Conservation (phyloP, 2,113 vertebrate species). For the Nothobranchius kuhntae region DNA sequence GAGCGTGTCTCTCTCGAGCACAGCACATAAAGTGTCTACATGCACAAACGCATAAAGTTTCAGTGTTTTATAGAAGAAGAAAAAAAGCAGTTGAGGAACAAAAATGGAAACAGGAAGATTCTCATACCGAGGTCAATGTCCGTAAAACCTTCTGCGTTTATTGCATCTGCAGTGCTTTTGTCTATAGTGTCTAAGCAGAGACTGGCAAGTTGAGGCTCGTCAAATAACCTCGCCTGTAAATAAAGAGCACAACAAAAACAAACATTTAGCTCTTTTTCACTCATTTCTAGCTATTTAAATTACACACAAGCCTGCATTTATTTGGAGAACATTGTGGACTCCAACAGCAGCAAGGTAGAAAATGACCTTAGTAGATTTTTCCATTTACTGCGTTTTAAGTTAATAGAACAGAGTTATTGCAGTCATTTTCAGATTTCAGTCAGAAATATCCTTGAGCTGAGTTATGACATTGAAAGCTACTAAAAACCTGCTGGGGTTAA, state of each 20-base stretch:
- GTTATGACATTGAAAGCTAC: too few relatives aligned
- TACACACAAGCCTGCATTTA: neutral
- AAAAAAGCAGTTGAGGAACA: neutral
- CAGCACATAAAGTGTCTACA: conserved; percentile 89
- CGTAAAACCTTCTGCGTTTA: conserved; percentile 93
- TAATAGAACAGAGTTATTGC: too few relatives aligned
- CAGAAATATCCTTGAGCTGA: too few relatives aligned
- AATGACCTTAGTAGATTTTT: too few relatives aligned
- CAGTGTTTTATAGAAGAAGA: neutral
- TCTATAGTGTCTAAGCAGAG: conserved; percentile 94
- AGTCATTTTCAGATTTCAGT: too few relatives aligned
- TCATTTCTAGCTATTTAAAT: neutral
- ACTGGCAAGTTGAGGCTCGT: conserved; percentile 92
- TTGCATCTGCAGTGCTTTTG: conserved; percentile 91
- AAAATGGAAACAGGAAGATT: neutral
- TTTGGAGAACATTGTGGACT: neutral
- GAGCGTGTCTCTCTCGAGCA: conserved; percentile 92
- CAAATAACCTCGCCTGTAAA: conserved; percentile 89
- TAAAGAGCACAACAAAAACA: conserved; percentile 18
- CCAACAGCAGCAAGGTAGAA: too few relatives aligned
- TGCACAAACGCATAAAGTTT: conserved; percentile 20
- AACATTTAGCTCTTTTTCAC: too few relatives aligned
- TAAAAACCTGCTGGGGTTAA: too few relatives aligned
- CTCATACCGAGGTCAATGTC: conserved; percentile 89
- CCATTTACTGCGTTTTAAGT: too few relatives aligned